Evolutionary conservation across 2,113 vertebrate genomes (phyloP).

Genomic region (Erythrolamprus reginae): DNA sequence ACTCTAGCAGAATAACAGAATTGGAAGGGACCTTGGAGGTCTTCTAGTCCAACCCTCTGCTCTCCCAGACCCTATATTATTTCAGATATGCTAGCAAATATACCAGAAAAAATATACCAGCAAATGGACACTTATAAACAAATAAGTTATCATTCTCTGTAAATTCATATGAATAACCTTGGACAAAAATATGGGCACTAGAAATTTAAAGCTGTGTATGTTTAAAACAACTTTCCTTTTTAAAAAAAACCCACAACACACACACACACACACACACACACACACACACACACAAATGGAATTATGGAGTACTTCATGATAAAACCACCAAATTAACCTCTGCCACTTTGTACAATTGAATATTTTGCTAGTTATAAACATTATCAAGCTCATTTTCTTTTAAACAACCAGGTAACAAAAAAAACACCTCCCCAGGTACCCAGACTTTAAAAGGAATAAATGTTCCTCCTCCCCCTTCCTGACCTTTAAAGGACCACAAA

Average conservation of each 20-base stretch:
- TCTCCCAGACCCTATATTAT: not conserved
- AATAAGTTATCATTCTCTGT: not conserved
- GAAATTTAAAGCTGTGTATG: not conserved
- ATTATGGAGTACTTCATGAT: not conserved
- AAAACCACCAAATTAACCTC: not conserved
- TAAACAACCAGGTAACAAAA: slow-evolving; percentile 41
- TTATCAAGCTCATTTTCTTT: slow-evolving; percentile 43
- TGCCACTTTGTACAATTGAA: not conserved
- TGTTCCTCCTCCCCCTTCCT: slow-evolving; percentile 36
- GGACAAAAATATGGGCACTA: not conserved
- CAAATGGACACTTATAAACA: not conserved
- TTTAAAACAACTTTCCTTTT: not conserved
- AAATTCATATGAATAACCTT: not conserved
- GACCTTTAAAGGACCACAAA: slow-evolving; percentile 64
- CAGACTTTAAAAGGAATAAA: slow-evolving; percentile 40
- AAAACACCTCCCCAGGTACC: slow-evolving; percentile 35
- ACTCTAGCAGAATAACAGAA: not conserved
- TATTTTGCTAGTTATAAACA: slow-evolving; percentile 24
- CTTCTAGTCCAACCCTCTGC: not conserved
- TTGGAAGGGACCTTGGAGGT: not conserved
- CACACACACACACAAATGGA: not conserved
- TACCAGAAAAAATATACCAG: not conserved
- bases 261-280: too few species aligned
- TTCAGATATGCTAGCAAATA: not conserved
- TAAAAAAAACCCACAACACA: not conserved